Evolutionary conservation across 2,113 vertebrate genomes (phyloP).

Genomic region (Ariopsis seemanni): DNA sequence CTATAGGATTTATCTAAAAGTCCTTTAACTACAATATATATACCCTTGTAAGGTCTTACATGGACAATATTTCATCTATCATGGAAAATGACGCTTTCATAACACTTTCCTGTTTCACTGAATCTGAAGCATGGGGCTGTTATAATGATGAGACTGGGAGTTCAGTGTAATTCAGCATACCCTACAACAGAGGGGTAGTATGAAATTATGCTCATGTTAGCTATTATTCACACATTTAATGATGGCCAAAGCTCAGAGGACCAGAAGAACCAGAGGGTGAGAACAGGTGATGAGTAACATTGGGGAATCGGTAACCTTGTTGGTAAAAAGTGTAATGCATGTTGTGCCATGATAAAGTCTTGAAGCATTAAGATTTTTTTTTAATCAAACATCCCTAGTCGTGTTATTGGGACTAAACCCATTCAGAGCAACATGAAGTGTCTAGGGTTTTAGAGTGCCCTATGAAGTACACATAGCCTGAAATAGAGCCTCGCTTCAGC

Average conservation of each 20-base stretch:
- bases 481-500: slow-evolving; percentile 70
- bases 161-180: not conserved
- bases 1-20: not conserved
- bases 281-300: not conserved
- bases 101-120: not conserved
- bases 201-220: not conserved
- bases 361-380: not conserved
- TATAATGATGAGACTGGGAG: not conserved
- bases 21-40: not conserved
- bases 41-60: not conserved
- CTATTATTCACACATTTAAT: slow-evolving; percentile 5
- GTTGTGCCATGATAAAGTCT: not conserved
- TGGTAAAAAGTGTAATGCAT: not conserved
- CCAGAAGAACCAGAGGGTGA: not conserved
- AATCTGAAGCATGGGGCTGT: not conserved
- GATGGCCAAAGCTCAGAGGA: not conserved
- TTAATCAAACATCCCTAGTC: slow-evolving; percentile 33
- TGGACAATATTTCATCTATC: not conserved
- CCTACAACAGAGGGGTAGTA: not conserved
- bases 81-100: not conserved
- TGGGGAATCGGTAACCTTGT: not conserved
- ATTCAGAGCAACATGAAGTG: slow-evolving; percentile 68
- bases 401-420: slow-evolving; percentile 68
- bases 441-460: slow-evolving; percentile 71
- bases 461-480: slow-evolving; percentile 62